A percentile compares a stretch with the other conserved stretches of the same genome.
These are phyloP conservation scores for Agapornis roseicollis DNA, from an alignment of 2,113 vertebrate genomes.

Conservation along the genomic window DNA sequence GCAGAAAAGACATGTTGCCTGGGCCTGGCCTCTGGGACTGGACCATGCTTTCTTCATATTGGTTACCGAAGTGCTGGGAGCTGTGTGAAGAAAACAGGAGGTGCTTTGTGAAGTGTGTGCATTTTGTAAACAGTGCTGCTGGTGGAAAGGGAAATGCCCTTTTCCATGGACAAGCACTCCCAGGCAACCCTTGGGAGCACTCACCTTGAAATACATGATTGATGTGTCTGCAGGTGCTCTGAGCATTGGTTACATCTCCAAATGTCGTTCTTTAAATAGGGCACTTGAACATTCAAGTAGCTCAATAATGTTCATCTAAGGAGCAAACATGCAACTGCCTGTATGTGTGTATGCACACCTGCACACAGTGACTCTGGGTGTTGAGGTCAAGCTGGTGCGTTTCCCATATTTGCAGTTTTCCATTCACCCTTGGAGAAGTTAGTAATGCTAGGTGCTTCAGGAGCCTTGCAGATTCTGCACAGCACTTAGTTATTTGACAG, in stretches of 20 bases:
- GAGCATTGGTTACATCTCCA: neutral
- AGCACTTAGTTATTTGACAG: neutral
- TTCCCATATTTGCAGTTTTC: neutral
- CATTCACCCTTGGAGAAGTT: neutral
- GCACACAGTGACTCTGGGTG: neutral
- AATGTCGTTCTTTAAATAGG: constrained; percentile 50
- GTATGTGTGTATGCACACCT: neutral
- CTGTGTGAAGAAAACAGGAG: neutral
- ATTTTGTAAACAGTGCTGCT: neutral
- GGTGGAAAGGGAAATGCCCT: neutral
- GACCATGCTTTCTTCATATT: neutral
- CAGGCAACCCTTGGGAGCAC: neutral
- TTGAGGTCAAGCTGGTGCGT: fast-evolving
- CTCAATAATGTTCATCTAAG: neutral
- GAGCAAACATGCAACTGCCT: neutral
- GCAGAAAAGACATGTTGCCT: neutral
- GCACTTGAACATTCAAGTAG: neutral
- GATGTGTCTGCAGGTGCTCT: constrained; percentile 12
- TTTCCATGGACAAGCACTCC: neutral
- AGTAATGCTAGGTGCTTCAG: neutral
- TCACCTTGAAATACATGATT: constrained; percentile 4
- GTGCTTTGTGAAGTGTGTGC: neutral
- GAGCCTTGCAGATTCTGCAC: neutral
- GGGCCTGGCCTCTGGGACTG: neutral
- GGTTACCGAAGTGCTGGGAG: neutral